Conservation (phyloP, 2,113 vertebrate species). For the Sander vitreus region DNA sequence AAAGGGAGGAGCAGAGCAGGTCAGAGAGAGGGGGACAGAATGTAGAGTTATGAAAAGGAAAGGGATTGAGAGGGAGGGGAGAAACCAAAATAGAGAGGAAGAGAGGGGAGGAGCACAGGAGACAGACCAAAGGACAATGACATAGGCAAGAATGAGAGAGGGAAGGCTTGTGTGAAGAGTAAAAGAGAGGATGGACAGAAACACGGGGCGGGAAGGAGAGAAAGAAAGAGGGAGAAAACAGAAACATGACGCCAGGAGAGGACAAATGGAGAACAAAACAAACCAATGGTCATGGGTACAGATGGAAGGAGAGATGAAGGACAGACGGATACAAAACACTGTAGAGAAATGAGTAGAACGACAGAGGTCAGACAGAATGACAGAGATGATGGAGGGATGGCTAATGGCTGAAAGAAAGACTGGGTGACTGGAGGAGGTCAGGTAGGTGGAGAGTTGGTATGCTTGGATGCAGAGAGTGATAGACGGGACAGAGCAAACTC, state of each 20-base stretch:
- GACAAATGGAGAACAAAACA: conserved; percentile 24
- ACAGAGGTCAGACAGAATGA: conserved; percentile 15
- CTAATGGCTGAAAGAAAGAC: conserved; percentile 11
- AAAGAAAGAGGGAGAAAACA: not conserved
- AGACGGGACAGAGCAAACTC: not conserved
- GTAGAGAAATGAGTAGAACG: not conserved
- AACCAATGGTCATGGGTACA: conserved; percentile 1
- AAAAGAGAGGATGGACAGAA: not conserved
- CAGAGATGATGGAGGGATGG: conserved; percentile 1
- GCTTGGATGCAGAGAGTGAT: not conserved
- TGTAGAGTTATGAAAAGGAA: not conserved
- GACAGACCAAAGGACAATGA: not conserved
- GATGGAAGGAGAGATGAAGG: conserved; percentile 39
- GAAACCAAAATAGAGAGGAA: not conserved
- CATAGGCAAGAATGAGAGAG: not conserved
- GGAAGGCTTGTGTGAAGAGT: not conserved
- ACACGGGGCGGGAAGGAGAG: not conserved
- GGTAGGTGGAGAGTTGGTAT: not conserved
- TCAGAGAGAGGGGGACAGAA: not conserved
- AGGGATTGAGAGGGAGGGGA: not conserved
- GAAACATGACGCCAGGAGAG: conserved; percentile 1
- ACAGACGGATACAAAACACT: not conserved
- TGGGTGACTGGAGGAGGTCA: conserved; percentile 5
- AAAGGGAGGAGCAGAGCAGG: not conserved
- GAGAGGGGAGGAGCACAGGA: not conserved